Percentiles rank a stretch among this genome's conserved stretches.
phyloP scores from a whole-genome alignment of 2,888 invertebrate genomes.

The Drosophila multiciliata region DNA sequence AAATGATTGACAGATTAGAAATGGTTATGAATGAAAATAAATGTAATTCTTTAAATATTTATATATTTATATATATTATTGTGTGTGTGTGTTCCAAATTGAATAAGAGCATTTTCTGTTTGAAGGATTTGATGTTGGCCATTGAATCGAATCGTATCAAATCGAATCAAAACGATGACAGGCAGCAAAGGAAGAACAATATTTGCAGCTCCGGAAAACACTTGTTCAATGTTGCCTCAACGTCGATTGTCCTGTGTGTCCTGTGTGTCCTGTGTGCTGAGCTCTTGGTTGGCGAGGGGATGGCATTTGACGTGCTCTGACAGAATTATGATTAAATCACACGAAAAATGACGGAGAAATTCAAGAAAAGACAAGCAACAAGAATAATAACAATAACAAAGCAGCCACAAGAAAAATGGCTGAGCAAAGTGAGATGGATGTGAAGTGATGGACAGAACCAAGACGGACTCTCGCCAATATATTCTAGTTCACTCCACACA shows the following conservation, averaged over 20 bases:
- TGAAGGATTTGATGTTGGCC: not conserved
- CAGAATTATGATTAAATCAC: conserved; percentile 66
- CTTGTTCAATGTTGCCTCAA: conserved; percentile 53
- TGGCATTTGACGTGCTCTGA: conserved; percentile 29
- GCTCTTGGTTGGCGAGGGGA: not conserved
- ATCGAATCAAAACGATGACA: conserved; percentile 5
- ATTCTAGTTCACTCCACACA: not conserved
- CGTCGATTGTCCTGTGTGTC: conserved; percentile 35
- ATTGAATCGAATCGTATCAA: not conserved
- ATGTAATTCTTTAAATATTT: not conserved
- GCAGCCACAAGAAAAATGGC: conserved; percentile 39
- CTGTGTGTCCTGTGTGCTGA: not conserved
- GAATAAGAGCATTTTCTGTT: not conserved
- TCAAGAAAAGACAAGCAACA: conserved; percentile 21
- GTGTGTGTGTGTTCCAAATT: not conserved
- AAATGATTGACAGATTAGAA: no score
- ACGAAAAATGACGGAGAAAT: conserved; percentile 41
- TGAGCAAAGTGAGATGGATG: conserved; percentile 39
- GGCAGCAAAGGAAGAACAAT: conserved; percentile 17
- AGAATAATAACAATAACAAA: conserved; percentile 1
- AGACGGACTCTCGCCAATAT: conserved; percentile 5
- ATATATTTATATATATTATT: not conserved
- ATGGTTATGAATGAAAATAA: no score
- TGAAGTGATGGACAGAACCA: conserved; percentile 27
- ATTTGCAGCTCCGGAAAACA: conserved; percentile 39